Conservation (phyloP, 2,888 invertebrate species). For the Archips xylosteana region DNA sequence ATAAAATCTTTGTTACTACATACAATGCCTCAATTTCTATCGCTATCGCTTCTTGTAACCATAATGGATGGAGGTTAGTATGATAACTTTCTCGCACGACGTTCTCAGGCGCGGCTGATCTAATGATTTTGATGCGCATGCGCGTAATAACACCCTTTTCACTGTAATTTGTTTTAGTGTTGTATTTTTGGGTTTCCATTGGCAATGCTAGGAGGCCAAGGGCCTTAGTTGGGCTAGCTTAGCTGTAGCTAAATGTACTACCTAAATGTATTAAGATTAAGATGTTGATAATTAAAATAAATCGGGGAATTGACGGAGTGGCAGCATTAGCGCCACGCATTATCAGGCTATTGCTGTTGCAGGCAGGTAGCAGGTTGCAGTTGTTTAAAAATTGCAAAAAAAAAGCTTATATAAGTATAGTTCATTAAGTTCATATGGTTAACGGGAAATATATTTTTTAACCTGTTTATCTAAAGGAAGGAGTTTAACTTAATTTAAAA, state of each 20-base stretch:
- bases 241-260: not conserved
- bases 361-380: too few species aligned
- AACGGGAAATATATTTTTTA: too few species aligned
- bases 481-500: too few species aligned
- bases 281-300: not conserved
- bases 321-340: not conserved
- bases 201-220: slow-evolving; percentile 17
- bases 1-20: slow-evolving; percentile 27
- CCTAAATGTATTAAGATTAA: not conserved
- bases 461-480: too few species aligned
- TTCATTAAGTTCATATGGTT: too few species aligned
- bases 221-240: not conserved
- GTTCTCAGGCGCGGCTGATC: slow-evolving; percentile 47
- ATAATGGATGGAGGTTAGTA: slow-evolving; percentile 55
- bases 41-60: slow-evolving; percentile 49
- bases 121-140: slow-evolving; percentile 47
- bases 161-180: slow-evolving; percentile 7
- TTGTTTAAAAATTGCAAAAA: too few species aligned
- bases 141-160: slow-evolving; percentile 29
- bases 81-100: slow-evolving; percentile 61
- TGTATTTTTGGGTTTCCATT: slow-evolving; percentile 8
- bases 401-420: too few species aligned
- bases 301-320: not conserved
- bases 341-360: too few species aligned
- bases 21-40: slow-evolving; percentile 47